Conservation (phyloP, 2,888 invertebrate species). For the Hirtodrosophila confusa region DNA sequence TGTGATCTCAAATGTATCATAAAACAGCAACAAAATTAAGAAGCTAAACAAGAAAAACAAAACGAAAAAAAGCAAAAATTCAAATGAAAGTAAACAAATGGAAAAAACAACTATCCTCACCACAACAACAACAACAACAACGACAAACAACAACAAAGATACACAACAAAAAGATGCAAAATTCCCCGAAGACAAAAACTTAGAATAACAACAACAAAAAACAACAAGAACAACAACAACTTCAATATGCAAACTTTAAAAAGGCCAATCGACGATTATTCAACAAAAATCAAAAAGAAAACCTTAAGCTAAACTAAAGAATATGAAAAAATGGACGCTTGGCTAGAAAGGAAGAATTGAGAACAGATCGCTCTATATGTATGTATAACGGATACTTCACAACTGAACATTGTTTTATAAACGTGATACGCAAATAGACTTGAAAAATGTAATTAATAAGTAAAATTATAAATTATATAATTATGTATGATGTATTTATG, state of each 20-base stretch:
- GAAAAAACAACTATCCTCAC: conserved; percentile 49
- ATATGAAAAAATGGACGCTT: conserved; percentile 36
- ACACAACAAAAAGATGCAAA: conserved; percentile 70
- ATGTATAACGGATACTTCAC: conserved; percentile 69
- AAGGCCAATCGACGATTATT: conserved; percentile 54
- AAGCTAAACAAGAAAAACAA: conserved; percentile 57
- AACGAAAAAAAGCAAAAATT: conserved; percentile 38
- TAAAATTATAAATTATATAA: conserved; percentile 75
- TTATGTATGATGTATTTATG: conserved; percentile 69
- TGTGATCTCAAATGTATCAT: conserved; percentile 83
- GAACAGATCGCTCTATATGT: conserved; percentile 60
- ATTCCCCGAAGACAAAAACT: conserved; percentile 57
- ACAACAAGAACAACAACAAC: conserved; percentile 48
- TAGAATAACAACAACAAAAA: conserved; percentile 30
- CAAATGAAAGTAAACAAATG: conserved; percentile 47
- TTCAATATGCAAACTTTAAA: conserved; percentile 67
- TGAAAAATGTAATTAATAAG: conserved; percentile 77
- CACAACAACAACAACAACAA: conserved; percentile 43
- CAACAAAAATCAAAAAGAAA: conserved; percentile 15
- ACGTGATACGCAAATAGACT: conserved; percentile 80
- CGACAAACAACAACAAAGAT: conserved; percentile 41
- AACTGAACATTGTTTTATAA: conserved; percentile 78
- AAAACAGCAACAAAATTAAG: conserved; percentile 70
- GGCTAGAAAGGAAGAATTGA: conserved; percentile 43
- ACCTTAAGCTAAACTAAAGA: too few relatives aligned